phyloP scores from a whole-genome alignment of 64 coral and sea anemone species.

The Pocillopora verrucosa region DNA sequence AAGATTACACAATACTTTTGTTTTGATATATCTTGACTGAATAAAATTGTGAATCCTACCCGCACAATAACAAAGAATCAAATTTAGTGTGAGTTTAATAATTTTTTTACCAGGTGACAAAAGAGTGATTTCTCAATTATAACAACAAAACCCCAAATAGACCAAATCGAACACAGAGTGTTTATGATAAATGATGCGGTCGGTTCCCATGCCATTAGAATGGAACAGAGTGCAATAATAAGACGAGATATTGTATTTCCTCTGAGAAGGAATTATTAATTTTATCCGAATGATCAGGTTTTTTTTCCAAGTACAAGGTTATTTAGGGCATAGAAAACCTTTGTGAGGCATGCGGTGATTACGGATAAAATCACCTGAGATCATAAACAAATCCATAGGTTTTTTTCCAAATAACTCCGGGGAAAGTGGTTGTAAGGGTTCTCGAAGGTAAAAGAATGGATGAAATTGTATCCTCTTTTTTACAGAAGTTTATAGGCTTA shows the following conservation, averaged over 20 bases:
- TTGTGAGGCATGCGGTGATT: no score
- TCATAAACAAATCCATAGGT: no score
- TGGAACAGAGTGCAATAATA: background rate
- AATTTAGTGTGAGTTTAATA: background rate
- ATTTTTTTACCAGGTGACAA: background rate
- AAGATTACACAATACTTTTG: background rate
- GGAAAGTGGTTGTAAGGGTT: no score
- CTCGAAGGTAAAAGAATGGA: no score
- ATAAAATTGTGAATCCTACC: background rate
- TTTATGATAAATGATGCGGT: background rate
- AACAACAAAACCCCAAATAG: background rate
- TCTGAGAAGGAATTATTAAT: no score
- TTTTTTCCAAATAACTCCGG: no score
- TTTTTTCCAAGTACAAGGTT: no score
- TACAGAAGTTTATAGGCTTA: no score
- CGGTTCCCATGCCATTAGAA: background rate
- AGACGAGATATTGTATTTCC: background rate
- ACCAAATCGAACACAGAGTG: background rate
- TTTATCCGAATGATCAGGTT: no score
- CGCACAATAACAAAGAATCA: background rate
- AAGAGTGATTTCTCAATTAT: constrained; percentile 1
- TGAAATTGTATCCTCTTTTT: no score
- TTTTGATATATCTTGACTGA: background rate
- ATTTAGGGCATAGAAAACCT: no score
- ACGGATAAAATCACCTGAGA: no score